Conservation (phyloP, 2,888 invertebrate genomes). For the Mythimna ferrago region DNA sequence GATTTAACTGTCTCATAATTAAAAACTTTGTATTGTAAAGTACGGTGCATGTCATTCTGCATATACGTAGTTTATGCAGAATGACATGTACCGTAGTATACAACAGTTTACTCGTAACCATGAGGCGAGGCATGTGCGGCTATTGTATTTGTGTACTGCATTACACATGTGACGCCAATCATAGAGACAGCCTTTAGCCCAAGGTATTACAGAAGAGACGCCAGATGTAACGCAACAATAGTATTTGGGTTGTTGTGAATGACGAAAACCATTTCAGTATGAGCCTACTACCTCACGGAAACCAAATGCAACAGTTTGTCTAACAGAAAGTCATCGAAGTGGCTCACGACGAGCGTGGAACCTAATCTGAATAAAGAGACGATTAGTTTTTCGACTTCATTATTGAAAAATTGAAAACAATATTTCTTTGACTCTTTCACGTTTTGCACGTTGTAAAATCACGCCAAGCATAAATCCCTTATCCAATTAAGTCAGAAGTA, state of each 20-base stretch:
- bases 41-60: not conserved
- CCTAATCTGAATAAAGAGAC: not conserved
- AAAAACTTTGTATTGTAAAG: slow-evolving; percentile 5
- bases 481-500: not conserved
- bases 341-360: not conserved
- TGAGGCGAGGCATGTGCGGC: not conserved
- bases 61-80: not conserved
- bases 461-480: too few relatives aligned
- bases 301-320: not conserved
- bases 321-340: not conserved
- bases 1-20: slow-evolving; percentile 9
- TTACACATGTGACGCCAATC: not conserved
- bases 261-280: too few relatives aligned
- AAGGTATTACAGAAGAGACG: not conserved
- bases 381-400: not conserved
- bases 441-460: not conserved
- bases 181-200: not conserved
- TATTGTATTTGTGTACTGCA: slow-evolving; percentile 12
- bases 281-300: not conserved
- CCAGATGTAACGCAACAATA: not conserved
- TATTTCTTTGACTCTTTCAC: not conserved
- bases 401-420: not conserved
- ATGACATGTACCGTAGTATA: not conserved
- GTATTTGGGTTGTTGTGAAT: too few relatives aligned
- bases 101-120: not conserved